Evolutionary conservation across 2,888 invertebrate species (phyloP).

Genomic region (Pocota personata): DNA sequence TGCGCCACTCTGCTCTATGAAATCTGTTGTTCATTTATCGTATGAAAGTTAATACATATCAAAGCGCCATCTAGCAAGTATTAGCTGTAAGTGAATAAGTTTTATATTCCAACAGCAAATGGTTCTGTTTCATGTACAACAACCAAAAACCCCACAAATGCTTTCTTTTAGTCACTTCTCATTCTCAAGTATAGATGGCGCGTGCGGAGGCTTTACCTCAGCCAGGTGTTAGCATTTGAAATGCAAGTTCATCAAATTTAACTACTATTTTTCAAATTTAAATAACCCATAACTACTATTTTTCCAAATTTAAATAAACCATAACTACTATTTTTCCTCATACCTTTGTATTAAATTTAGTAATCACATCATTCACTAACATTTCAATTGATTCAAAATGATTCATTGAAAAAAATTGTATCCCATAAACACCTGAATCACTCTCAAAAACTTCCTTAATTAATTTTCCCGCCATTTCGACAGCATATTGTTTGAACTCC

Average conservation of each 20-base stretch:
- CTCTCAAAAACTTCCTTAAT: slow-evolving; percentile 76
- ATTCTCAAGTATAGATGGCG: neutral
- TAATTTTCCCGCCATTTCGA: slow-evolving; percentile 70
- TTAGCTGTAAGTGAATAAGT: neutral
- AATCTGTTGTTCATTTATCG: neutral
- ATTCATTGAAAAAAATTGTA: slow-evolving; percentile 81
- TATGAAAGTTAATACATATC: too few species aligned
- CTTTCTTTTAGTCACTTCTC: too few species aligned
- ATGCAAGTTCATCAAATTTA: too few species aligned
- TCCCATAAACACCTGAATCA: slow-evolving; percentile 77
- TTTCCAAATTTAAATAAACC: too few species aligned
- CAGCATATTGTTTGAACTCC: slow-evolving; percentile 74
- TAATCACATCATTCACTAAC: slow-evolving; percentile 46
- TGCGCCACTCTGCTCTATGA: slow-evolving; percentile 88
- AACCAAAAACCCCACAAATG: slow-evolving; percentile 23
- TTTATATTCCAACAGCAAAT: neutral
- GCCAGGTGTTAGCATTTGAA: too few species aligned
- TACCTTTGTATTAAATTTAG: slow-evolving; percentile 33
- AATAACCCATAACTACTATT: neutral
- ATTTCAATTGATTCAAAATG: slow-evolving; percentile 66
- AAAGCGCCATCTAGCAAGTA: neutral
- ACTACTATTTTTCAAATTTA: too few species aligned
- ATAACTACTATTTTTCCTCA: neutral
- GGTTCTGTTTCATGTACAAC: neutral
- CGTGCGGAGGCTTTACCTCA: too few species aligned